Evolutionary conservation across 1,140 invertebrate genomes (phyloP).

Genomic region (Liolophura sinensis): DNA sequence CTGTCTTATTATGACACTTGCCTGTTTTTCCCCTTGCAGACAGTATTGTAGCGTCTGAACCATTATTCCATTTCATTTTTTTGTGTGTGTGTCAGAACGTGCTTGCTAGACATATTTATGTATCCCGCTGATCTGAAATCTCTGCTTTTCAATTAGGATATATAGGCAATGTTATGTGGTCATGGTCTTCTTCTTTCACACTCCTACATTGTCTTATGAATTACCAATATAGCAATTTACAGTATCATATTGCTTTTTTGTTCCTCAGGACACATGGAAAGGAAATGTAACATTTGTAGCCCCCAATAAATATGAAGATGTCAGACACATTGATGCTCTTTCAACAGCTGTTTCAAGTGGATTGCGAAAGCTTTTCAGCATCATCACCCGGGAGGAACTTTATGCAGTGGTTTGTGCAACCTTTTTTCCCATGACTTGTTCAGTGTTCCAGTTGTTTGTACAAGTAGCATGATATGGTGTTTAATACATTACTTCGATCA

Average conservation of each 20-base stretch:
- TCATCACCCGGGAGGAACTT: constrained; percentile 46
- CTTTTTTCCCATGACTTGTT: background rate
- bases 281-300: constrained; percentile 46
- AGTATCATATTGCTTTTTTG: constrained; percentile 14
- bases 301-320: constrained; percentile 49
- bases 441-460: background rate
- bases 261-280: constrained; percentile 51
- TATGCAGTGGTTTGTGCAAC: constrained; percentile 41
- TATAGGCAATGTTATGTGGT: background rate
- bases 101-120: too few species aligned
- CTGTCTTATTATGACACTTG: too few species aligned
- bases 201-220: background rate
- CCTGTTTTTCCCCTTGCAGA: too few species aligned
- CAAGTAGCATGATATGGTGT: background rate
- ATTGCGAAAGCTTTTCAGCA: constrained; percentile 45
- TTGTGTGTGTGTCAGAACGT: too few species aligned
- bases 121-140: background rate
- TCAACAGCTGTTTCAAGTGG: constrained; percentile 37
- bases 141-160: too few species aligned
- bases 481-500: background rate
- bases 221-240: background rate
- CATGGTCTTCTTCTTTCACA: background rate
- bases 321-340: constrained; percentile 44
- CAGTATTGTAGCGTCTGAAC: too few species aligned
- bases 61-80: too few species aligned